phyloP scores from a whole-genome alignment of 2,888 invertebrate species.

The Hypena proboscidalis region DNA sequence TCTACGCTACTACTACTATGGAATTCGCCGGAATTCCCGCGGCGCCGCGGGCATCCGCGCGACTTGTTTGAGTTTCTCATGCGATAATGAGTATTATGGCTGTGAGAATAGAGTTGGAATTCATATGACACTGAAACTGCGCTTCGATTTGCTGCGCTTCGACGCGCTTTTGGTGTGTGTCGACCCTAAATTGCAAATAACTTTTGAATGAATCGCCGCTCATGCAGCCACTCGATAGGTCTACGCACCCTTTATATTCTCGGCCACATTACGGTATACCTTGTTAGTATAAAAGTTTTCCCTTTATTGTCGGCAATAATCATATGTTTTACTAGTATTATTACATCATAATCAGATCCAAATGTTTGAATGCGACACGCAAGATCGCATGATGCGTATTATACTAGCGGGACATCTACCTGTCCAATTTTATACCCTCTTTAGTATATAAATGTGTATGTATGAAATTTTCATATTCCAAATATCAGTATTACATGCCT shows the following conservation, averaged over 20 bases:
- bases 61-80: too few species aligned
- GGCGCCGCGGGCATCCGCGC: too few species aligned
- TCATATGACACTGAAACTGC: too few species aligned
- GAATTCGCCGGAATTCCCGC: too few species aligned
- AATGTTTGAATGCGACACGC: slow-evolving; percentile 45
- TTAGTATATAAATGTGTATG: slow-evolving; percentile 17
- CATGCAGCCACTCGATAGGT: slow-evolving; percentile 9
- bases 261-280: neutral
- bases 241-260: neutral
- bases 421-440: slow-evolving; percentile 28
- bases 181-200: slow-evolving; percentile 41
- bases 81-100: too few species aligned
- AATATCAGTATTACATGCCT: slow-evolving; percentile 26
- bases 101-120: too few species aligned
- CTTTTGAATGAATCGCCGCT: slow-evolving; percentile 18
- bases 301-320: slow-evolving; percentile 35
- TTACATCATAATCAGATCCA: slow-evolving; percentile 43
- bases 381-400: slow-evolving; percentile 47
- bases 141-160: too few species aligned
- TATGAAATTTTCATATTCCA: slow-evolving; percentile 23
- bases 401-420: slow-evolving; percentile 17
- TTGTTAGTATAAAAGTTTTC: slow-evolving; percentile 16
- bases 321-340: slow-evolving; percentile 36
- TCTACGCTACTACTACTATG: too few species aligned
- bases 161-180: too few species aligned